A percentile compares a stretch with the other conserved stretches of the same genome.
phyloP scores from a whole-genome alignment of 2,888 invertebrate genomes.

The Agrilus biguttatus region DNA sequence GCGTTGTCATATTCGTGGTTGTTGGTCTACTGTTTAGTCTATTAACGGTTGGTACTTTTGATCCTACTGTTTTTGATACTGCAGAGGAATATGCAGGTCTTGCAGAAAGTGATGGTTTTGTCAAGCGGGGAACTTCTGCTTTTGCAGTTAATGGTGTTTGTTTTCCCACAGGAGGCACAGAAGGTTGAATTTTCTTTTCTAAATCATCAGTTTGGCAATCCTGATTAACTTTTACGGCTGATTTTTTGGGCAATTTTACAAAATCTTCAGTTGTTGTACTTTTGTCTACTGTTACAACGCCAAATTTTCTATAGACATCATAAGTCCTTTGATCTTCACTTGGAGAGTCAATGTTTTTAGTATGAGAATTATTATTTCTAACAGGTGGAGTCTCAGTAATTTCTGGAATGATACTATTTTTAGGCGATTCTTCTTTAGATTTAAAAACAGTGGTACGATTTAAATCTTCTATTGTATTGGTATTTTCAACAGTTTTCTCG shows the following conservation, averaged over 20 bases:
- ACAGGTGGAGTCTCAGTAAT: not conserved
- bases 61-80: constrained; percentile 23
- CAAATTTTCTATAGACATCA: constrained; percentile 26
- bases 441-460: not conserved
- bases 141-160: constrained; percentile 12
- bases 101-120: constrained; percentile 13
- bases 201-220: constrained; percentile 28
- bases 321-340: constrained; percentile 32
- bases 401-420: not conserved
- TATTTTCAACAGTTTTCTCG: not conserved
- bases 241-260: constrained; percentile 22
- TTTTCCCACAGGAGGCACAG: not conserved
- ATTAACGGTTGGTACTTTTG: too few relatives aligned
- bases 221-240: constrained; percentile 24
- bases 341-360: constrained; percentile 25
- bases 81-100: constrained; percentile 33
- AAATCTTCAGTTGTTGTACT: constrained; percentile 29
- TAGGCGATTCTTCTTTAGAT: not conserved
- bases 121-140: constrained; percentile 11
- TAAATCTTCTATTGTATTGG: not conserved
- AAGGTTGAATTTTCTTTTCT: constrained; percentile 14
- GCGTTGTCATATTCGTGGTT: constrained; percentile 5
- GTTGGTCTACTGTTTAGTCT: constrained; percentile 14
- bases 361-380: constrained; percentile 1
- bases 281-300: constrained; percentile 28